Evolutionary conservation across 2,113 vertebrate genomes (phyloP).

Genomic region (Globicephala melas): DNA sequence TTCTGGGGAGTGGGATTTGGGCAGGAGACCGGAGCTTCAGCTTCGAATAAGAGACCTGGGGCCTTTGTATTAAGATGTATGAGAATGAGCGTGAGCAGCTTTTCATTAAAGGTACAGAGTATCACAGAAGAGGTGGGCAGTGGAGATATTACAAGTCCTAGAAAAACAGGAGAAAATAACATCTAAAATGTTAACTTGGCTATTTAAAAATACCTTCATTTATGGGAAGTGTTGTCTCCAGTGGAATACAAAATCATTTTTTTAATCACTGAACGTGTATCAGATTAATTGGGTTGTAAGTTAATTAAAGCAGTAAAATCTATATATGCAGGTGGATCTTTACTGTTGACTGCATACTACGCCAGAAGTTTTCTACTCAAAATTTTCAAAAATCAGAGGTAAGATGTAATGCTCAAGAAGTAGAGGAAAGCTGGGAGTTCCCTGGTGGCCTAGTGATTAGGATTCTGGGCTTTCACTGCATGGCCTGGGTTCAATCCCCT

Average conservation of each 20-base stretch:
- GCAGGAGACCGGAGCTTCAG: not conserved
- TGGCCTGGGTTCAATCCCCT: not conserved
- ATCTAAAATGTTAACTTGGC: conserved; percentile 3
- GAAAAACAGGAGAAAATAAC: not conserved
- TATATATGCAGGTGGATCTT: not conserved
- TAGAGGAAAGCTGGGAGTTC: not conserved
- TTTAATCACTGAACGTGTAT: not conserved
- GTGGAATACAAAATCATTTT: not conserved
- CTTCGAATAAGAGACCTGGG: not conserved
- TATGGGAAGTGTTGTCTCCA: not conserved
- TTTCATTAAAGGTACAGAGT: not conserved
- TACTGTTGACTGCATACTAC: not conserved
- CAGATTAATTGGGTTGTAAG: not conserved
- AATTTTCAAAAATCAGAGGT: not conserved
- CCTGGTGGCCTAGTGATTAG: not conserved
- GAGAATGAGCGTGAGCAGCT: not conserved
- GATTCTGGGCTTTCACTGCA: not conserved
- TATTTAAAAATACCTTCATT: conserved; percentile 11
- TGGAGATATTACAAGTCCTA: not conserved
- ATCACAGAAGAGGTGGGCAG: not conserved
- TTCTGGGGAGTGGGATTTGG: not conserved
- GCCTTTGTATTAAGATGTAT: not conserved
- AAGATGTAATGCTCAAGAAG: not conserved
- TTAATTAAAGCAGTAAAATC: not conserved
- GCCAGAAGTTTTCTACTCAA: not conserved